These are phyloP conservation scores for Callochromis pleurospilus DNA, from an alignment of 2,113 vertebrate species.

Conservation along the genomic window DNA sequence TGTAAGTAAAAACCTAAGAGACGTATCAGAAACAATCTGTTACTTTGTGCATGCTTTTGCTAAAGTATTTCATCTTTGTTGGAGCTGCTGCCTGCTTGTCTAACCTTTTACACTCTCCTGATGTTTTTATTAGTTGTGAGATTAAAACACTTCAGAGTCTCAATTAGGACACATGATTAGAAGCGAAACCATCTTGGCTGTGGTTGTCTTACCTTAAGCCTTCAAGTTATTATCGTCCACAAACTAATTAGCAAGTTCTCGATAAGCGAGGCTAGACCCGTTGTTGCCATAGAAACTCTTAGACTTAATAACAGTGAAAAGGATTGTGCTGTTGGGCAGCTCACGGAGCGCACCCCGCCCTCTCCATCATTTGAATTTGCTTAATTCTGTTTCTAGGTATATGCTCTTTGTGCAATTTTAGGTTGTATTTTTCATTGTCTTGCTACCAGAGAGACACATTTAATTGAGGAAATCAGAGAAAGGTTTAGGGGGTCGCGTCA, in stretches of 20 bases:
- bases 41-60: background rate
- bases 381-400: slow-evolving; percentile 1
- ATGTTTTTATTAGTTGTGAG: slow-evolving; percentile 12
- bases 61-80: background rate
- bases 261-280: slow-evolving; percentile 43
- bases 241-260: slow-evolving; percentile 62
- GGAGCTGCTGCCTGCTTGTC: background rate
- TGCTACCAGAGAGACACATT: background rate
- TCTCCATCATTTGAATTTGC: background rate
- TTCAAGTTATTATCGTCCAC: slow-evolving; percentile 60
- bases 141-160: slow-evolving; percentile 21
- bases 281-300: slow-evolving; percentile 55
- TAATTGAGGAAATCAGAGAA: background rate
- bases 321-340: slow-evolving; percentile 6
- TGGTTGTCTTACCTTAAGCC: slow-evolving; percentile 41
- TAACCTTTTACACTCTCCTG: background rate
- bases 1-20: background rate
- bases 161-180: slow-evolving; percentile 29
- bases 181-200: slow-evolving; percentile 24
- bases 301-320: slow-evolving; percentile 28
- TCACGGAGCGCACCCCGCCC: background rate
- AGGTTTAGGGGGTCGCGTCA: background rate
- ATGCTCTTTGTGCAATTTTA: background rate
- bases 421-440: background rate
- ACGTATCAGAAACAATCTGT: background rate